Base-by-base conservation (phyloP, 2,888 invertebrate species). In the Nomada ruficornis region DNA sequence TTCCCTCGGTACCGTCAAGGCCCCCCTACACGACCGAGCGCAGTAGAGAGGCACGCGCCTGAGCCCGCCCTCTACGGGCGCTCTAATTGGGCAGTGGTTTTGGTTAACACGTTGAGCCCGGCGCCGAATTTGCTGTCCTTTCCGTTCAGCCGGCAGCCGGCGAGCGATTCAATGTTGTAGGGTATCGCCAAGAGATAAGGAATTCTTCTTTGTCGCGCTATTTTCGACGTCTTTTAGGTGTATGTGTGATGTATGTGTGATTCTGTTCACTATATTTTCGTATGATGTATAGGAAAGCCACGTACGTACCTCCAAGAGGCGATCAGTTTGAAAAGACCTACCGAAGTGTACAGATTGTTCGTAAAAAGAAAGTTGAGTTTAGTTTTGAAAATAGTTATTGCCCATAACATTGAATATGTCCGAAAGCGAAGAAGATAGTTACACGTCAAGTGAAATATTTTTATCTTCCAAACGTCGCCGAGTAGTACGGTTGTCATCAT, bases 361-460 rank as follows among this genome's bases (percentile, higher is more conserved):
- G 71, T 10, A 15, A 73, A 64, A 9, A 64, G 3, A 44, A 64
- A 74, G 10, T 79, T 79, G 7, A 7, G 7, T 29, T 29, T 36
- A 2, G 64, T 70, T 79, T 79, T 74, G 69, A 60, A 77, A 77
- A 23, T 23, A 23, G 23, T 81, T 81, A 72, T 81, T 81, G 77
- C 70, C 77, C 74, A 74, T 70, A 81, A 74, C 0, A 77, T n/a
- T 20, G 70, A 81, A 81, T 13, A 81, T 77, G 69, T 70, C 62
- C 65, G 69, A 50, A 74, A 77, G 74, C 65, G 74, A 79, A 79
- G 64, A 50, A 26, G 59, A 59, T 59, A 59, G 59, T 59, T 29
- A 59, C 18, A 29, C 59, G 2, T 59, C 59, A 11, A 26, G 59
- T 59, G 59, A 59, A 59, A 3, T 59, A 59, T 59, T 59, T 59